Percentiles rank a stretch among this genome's conserved stretches.
Conservation (phyloP, 2,888 invertebrate genomes). For the Lucinisca nassula region DNA sequence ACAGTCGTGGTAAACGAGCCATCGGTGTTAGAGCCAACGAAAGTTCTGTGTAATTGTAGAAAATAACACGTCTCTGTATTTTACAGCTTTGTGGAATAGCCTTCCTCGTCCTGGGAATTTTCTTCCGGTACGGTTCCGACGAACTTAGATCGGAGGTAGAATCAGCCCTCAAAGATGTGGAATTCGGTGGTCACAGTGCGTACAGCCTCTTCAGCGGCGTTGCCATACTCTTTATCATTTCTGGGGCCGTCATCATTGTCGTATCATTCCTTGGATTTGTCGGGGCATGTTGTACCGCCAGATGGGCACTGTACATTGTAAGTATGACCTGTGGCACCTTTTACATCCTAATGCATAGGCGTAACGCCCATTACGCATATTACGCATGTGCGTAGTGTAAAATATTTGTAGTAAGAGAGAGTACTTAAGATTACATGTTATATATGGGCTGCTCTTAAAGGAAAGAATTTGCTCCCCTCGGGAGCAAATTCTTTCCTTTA, state of each 20-base stretch:
- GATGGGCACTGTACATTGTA: slow-evolving; percentile 64
- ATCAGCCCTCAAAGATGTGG: slow-evolving; percentile 49
- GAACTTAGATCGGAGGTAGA: slow-evolving; percentile 56
- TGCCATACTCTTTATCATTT: slow-evolving; percentile 70
- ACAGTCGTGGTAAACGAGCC: too few relatives aligned
- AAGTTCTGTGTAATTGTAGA: too few relatives aligned
- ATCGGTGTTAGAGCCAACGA: too few relatives aligned
- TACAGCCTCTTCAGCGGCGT: slow-evolving; percentile 56
- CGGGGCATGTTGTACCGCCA: slow-evolving; percentile 70
- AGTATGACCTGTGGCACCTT: too few relatives aligned
- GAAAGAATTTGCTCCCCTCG: too few relatives aligned
- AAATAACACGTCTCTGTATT: neutral
- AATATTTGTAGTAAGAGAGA: too few relatives aligned
- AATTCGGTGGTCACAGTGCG: slow-evolving; percentile 51
- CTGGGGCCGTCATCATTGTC: slow-evolving; percentile 67
- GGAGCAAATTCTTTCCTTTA: too few relatives aligned
- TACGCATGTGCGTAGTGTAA: too few relatives aligned
- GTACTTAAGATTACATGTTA: too few relatives aligned
- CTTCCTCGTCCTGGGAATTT: slow-evolving; percentile 64
- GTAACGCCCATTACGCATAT: too few relatives aligned
- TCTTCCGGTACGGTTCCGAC: slow-evolving; percentile 65
- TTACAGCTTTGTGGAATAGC: slow-evolving; percentile 72
- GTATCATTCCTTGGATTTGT: slow-evolving; percentile 70
- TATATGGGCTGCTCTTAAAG: too few relatives aligned
- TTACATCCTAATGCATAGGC: too few relatives aligned